Evolutionary conservation across 2,888 invertebrate genomes (phyloP), one percentile per base, ranked within the genome.

Genomic region (Neuroscelio doddi): DNA sequence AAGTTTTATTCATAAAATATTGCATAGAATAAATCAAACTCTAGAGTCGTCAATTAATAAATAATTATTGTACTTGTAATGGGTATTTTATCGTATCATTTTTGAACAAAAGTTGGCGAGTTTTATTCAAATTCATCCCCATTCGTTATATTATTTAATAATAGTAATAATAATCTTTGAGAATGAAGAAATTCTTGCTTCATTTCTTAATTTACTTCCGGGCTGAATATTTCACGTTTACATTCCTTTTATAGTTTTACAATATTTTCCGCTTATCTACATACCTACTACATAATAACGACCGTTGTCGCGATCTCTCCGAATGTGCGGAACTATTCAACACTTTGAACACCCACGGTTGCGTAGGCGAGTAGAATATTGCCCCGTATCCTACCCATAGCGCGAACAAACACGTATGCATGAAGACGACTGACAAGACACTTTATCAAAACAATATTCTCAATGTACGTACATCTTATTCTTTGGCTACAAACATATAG

Each of bases 311-410:
- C 68, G 68, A 67, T 56, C 55, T 55, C 63, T 46, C 56, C 64
- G 70, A 69, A 67, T 73, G 66, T 57, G 64, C 68, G 66, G 70
- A 44, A 67, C 75, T 76, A 79, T 77, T 77, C 74, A 76, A 75
- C 71, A 70, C 69, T 69, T 64, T 45, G 69, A 55, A 68, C 69
- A 71, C 70, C 65, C 64, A 68, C 69, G 64, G 49, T 58, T 51
- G 53, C 68, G 68, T 69, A 50, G 68, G 65, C 45, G 65, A 47
- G 41, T 46, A 57, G 56, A 65, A 61, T 56, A 66, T 24, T 30
- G 55, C 45, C 47, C 21, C 15, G 53, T 30, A 16, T 55, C 49
- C 36, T 49, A 29, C 45, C 45, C 34, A 45, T 42, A 32, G 49
- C 52, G 44, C 49, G 57, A 64, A 57, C 49, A 64, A 64, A 57